Base-by-base conservation (phyloP, 2,113 vertebrate species). In the Psephotus haematonotus region DNA sequence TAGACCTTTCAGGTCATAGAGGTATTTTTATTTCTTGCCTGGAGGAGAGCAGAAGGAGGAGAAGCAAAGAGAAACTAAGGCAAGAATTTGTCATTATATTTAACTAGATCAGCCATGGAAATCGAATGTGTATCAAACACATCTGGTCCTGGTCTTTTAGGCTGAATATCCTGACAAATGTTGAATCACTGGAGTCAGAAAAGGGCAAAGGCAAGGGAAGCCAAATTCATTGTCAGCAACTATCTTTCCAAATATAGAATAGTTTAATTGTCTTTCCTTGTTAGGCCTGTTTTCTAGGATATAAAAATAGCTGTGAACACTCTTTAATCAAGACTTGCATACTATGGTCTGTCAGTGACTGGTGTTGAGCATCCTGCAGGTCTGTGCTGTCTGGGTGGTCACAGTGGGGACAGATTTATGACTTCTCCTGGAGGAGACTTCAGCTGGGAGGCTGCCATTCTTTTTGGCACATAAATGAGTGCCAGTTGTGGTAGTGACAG, bases 241-340 rank as follows among this genome's bases (percentile, higher is more conserved):
- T 74, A 39, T 5, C 8, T 71, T 69, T 92, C 78, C 78, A 92
- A 97, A 92, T 75, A 80, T 29, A 90, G 77, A 87, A 35, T 37
- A 43, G 44, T 69, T 95, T 93, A 75, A 88, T 94, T 95, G 49
- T 71, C 70, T 91, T 84, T 63, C 92, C 90, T 92, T 96, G 44
- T 92, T 93, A 94, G 91, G 94, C 47, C 43, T 74, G 76, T 88
- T 95, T 92, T 94, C 63, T 83, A 70, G 65, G 62, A 67, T 43
- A 71, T 88, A 95, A 95, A 95, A 96, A 94, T 96, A 95, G n/a
- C 82, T 29, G 62, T 10, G 6, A 88, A 57, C 16, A 9, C 23
- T 91, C 88, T 63, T 82, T 82, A 94, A 69, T 62, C 78, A 91
- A 82, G 63, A 28, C 59, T 82, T 69, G 28, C 29, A 62, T 84